Evolutionary conservation across 53 echinoderm and acorn worm species (phyloP).

Genomic region (Pentamera pediparva): DNA sequence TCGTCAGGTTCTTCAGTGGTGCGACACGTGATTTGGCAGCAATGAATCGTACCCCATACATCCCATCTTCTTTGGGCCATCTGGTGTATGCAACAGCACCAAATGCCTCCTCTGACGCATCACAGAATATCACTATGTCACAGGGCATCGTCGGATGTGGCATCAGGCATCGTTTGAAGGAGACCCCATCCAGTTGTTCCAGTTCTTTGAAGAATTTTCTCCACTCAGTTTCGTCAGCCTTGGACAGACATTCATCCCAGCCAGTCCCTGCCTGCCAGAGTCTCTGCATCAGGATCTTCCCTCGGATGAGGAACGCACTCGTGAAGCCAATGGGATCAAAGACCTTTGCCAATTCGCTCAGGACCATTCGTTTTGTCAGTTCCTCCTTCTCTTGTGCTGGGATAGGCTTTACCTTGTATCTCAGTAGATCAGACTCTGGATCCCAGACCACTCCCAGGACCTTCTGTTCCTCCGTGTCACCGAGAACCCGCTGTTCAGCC

Average conservation of each 20-base stretch:
- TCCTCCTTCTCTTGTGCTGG: background rate
- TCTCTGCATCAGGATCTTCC: conserved; percentile 42
- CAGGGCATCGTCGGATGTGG: background rate
- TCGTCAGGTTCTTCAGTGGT: conserved; percentile 35
- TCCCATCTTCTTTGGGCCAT: conserved; percentile 32
- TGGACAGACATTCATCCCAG: conserved; percentile 28
- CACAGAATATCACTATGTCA: conserved; percentile 16
- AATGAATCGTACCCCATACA: conserved; percentile 28
- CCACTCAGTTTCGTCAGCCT: conserved; percentile 20
- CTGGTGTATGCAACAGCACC: conserved; percentile 38
- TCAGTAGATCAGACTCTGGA: conserved; percentile 10
- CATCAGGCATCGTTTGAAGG: conserved; percentile 3
- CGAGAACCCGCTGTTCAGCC: background rate
- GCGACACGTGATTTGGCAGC: conserved; percentile 52
- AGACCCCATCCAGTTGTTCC: background rate
- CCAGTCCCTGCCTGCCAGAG: conserved; percentile 29
- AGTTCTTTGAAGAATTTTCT: conserved; percentile 12
- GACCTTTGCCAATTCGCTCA: conserved; percentile 34
- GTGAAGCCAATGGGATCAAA: conserved; percentile 46
- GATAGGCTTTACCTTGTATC: conserved; percentile 25
- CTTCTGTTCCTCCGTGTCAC: conserved; percentile 23
- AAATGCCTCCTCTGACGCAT: conserved; percentile 41
- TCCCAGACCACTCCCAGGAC: conserved; percentile 44
- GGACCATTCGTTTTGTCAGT: conserved; percentile 57
- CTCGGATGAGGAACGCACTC: conserved; percentile 21